Evolutionary conservation across 2,113 vertebrate genomes (phyloP), one percentile per base, ranked within the genome.

Genomic region (Ailurus styani): DNA sequence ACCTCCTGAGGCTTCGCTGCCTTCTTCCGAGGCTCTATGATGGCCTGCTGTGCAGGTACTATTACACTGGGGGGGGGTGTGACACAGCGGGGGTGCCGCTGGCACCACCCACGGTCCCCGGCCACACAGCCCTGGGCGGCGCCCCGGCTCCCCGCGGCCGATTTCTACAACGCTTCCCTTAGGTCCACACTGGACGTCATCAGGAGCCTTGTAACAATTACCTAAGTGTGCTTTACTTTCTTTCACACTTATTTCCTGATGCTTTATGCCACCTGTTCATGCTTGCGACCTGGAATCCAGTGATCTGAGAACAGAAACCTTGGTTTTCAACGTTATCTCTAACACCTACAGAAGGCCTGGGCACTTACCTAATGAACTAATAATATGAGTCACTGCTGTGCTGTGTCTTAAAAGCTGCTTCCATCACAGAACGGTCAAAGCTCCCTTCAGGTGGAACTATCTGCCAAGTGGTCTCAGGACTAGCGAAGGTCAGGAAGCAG

Each of bases 101-200:
- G 7, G 23, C 14, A 2, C 0, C 2, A 27, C 55, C 31, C 1
- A 20, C 7, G 70, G 37, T 5, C 55, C 25, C 2, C 4, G 62
- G 45, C 64, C 10, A 13, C n/a, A 3, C 29, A 3, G 9, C 2
- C 7, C 3, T 8, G 1, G 0, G 3, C 55, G 9, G 27, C 0
- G 20, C 2, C 52, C 55, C 57, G 11, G n/a, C 12, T 1, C 6
- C 75, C 54, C 45, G 5, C 25, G 11, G 20, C 3, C 2, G 17
- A 14, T 34, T 12, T 27, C 10, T 10, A 11, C 4, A 8, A 10
- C 0, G 10, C 13, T 4, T 21, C 20, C 54, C 77, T 68, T 9
- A n/a, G 6, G 42, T 7, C 62, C 40, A 18, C 29, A 5, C 29
- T 8, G 9, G 1, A 21, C 20, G 0, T n/a, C 9, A 7, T 18